phyloP scores from a whole-genome alignment of 2,113 vertebrate genomes.

The Chlorodrepanis virens region DNA sequence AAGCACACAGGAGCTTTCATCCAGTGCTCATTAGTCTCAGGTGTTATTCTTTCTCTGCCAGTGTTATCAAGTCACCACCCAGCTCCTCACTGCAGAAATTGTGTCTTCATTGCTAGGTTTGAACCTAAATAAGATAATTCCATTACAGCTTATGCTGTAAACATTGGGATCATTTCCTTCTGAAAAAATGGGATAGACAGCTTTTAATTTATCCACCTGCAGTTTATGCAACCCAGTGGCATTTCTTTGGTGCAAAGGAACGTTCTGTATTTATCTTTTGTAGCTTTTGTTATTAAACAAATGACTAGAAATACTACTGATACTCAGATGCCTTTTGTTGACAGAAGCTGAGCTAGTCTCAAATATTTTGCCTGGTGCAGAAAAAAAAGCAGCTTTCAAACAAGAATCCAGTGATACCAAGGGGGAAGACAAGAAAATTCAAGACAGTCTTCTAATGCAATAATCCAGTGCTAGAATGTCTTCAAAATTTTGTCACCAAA shows the following conservation, averaged over 20 bases:
- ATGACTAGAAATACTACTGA: neutral
- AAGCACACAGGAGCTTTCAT: accelerated
- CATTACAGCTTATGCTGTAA: neutral
- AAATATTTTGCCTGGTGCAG: neutral
- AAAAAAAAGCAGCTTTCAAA: neutral
- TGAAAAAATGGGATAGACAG: neutral
- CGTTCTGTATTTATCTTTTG: neutral
- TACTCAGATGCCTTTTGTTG: neutral
- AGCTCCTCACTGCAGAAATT: neutral
- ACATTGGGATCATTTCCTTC: neutral
- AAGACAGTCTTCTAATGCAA: neutral
- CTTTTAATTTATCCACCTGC: no score
- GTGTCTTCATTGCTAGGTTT: neutral
- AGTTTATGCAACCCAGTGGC: neutral
- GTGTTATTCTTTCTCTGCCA: neutral
- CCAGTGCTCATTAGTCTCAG: neutral
- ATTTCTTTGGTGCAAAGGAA: neutral
- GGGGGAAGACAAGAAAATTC: neutral
- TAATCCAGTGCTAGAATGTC: neutral
- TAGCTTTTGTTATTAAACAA: neutral
- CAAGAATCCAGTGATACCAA: neutral
- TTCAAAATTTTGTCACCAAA: neutral
- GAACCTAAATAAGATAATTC: neutral
- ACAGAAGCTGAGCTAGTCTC: neutral
- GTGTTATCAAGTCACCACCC: neutral